Conservation (phyloP, 1,140 invertebrate genomes). For the Linepithema humile region DNA sequence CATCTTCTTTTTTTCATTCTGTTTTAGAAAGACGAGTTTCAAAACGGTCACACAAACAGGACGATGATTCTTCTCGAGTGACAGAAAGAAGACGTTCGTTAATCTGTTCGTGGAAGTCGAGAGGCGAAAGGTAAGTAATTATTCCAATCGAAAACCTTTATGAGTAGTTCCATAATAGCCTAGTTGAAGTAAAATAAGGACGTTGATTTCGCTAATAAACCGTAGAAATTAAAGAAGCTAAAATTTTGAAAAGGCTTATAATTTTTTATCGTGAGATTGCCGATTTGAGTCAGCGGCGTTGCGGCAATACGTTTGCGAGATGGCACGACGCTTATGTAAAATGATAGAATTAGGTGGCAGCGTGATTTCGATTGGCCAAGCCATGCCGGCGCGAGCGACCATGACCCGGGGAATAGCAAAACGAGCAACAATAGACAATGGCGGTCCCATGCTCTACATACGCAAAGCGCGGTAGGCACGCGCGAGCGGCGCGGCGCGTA, state of each 20-base stretch:
- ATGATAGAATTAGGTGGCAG: slow-evolving; percentile 9
- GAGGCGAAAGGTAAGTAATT: not conserved
- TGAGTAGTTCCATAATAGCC: not conserved
- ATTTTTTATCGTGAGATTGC: not conserved
- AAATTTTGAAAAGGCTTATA: not conserved
- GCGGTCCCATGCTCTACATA: slow-evolving; percentile 82
- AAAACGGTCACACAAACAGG: not conserved
- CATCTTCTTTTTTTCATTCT: slow-evolving; percentile 1
- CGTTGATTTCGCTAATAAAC: not conserved
- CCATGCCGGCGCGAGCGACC: slow-evolving; percentile 69
- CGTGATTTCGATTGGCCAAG: slow-evolving; percentile 65
- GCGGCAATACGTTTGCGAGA: not conserved
- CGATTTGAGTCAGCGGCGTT: not conserved
- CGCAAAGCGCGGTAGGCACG: slow-evolving; percentile 75
- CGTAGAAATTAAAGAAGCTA: not conserved
- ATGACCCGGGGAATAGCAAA: slow-evolving; percentile 77
- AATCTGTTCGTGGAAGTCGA: not conserved
- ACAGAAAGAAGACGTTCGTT: not conserved
- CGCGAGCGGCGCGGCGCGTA: slow-evolving; percentile 46
- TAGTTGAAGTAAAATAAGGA: not conserved
- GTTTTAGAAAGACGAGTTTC: not conserved
- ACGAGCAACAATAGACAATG: slow-evolving; percentile 79
- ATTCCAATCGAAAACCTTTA: not conserved
- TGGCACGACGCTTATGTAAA: not conserved
- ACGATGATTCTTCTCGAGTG: not conserved